Conservation (phyloP, 2,113 vertebrate species). For the Leptobrachium leishanense region DNA sequence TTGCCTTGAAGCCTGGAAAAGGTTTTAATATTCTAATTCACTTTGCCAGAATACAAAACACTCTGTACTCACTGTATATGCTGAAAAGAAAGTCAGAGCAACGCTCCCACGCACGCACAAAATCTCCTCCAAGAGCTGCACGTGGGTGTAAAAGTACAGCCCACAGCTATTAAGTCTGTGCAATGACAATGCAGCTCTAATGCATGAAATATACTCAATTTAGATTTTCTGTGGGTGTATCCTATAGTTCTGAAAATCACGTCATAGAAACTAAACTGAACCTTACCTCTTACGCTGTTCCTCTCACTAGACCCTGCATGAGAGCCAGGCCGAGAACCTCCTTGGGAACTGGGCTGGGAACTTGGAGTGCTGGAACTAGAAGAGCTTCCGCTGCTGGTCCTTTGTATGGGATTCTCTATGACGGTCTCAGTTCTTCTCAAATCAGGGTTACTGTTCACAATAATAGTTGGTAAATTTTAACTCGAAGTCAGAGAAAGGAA, state of each 20-base stretch:
- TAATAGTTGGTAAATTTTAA: background rate
- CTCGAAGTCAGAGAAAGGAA: background rate
- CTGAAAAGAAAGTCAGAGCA: conserved; percentile 1
- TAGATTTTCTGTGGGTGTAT: conserved; percentile 12
- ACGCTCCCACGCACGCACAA: background rate
- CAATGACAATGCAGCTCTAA: conserved; percentile 23
- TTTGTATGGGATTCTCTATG: conserved; percentile 85
- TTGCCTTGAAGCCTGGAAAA: background rate
- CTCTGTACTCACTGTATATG: conserved; percentile 17
- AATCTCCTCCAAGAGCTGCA: conserved; percentile 32
- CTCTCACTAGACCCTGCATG: conserved; percentile 87
- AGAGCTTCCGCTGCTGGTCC: conserved; percentile 93
- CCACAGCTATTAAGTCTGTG: conserved; percentile 33
- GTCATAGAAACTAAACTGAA: conserved; percentile 14
- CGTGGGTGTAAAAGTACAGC: background rate
- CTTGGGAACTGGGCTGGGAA: conserved; percentile 85
- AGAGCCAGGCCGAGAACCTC: conserved; percentile 81
- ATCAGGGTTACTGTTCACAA: conserved; percentile 84
- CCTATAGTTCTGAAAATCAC: background rate
- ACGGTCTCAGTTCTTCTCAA: conserved; percentile 83
- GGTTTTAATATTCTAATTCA: background rate
- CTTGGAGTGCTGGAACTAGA: conserved; percentile 96
- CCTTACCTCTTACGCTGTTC: conserved; percentile 83
- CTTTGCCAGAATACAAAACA: conserved; percentile 12
- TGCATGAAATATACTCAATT: conserved; percentile 6